phyloP scores from a whole-genome alignment of 2,113 vertebrate species.

The Ammodramus savannarum region DNA sequence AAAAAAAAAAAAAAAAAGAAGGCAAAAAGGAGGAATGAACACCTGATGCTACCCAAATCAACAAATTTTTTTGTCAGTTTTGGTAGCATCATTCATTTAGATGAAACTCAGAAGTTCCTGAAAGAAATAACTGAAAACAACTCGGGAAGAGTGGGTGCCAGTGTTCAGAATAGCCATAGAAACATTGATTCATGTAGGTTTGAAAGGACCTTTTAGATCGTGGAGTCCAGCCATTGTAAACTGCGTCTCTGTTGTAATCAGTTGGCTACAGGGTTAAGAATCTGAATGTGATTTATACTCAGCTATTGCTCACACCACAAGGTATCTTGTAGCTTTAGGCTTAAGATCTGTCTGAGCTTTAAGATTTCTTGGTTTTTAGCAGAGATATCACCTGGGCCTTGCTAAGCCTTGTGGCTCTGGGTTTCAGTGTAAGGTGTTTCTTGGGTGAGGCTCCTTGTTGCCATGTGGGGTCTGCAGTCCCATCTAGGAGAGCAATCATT shows the following conservation, averaged over 20 bases:
- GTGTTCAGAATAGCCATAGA: not conserved
- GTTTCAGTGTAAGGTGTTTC: not conserved
- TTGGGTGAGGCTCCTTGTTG: not conserved
- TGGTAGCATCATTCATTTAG: not conserved
- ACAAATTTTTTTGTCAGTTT: not conserved
- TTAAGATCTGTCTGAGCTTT: not conserved
- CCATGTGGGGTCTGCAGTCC: accelerated
- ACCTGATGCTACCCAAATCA: not conserved
- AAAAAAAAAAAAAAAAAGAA: not conserved
- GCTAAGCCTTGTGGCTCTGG: not conserved
- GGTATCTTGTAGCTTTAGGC: not conserved
- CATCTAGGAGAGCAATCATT: not conserved
- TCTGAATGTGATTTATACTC: not conserved
- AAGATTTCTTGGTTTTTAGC: not conserved
- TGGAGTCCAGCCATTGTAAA: not conserved
- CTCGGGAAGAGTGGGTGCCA: not conserved
- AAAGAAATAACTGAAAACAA: not conserved
- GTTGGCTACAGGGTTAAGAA: not conserved
- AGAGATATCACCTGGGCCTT: not conserved
- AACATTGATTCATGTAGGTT: not conserved
- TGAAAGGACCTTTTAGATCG: not conserved
- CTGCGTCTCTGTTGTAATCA: not conserved
- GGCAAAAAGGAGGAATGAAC: not conserved
- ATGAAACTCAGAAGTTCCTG: not conserved
- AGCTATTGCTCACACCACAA: not conserved